Evolutionary conservation across 2,888 invertebrate species (phyloP).

Genomic region (Carcina quercana): DNA sequence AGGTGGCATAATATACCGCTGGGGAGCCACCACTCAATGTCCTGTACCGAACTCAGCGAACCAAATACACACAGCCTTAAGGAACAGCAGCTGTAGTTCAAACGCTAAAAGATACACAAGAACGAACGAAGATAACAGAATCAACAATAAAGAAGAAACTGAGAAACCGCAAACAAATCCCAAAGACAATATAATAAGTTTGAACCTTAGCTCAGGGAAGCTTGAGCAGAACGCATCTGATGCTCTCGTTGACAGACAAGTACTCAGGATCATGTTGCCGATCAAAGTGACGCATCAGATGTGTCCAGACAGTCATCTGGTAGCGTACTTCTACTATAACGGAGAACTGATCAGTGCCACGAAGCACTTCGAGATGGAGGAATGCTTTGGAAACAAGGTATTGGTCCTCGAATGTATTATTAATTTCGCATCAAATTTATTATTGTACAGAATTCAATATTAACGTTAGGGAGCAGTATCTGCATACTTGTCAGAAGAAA

Average conservation of each 20-base stretch:
- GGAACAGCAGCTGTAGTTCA: constrained; percentile 34
- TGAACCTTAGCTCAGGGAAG: constrained; percentile 5
- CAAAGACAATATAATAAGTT: constrained; percentile 12
- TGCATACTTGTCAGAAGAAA: too few relatives aligned
- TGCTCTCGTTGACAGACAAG: constrained; percentile 37
- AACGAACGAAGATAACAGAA: constrained; percentile 5
- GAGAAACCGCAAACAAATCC: too few relatives aligned
- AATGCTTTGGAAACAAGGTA: constrained; percentile 76
- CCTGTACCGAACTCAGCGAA: constrained; percentile 36
- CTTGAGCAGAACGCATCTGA: constrained; percentile 28
- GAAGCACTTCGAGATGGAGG: constrained; percentile 66
- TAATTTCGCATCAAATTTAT: too few relatives aligned
- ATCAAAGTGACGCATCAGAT: constrained; percentile 62
- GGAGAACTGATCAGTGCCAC: constrained; percentile 74
- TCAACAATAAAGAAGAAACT: constrained; percentile 6
- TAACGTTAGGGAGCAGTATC: too few relatives aligned
- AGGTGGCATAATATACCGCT: constrained; percentile 59
- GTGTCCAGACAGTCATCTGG: constrained; percentile 66
- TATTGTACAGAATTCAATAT: too few relatives aligned
- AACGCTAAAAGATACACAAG: constrained; percentile 10
- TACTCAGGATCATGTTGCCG: constrained; percentile 51
- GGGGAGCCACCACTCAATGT: constrained; percentile 66
- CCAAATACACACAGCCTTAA: constrained; percentile 33
- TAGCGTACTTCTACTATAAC: constrained; percentile 73
- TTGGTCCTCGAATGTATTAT: too few relatives aligned